Conservation (phyloP, 1,140 invertebrate genomes). For the Bombyx mandarina region DNA sequence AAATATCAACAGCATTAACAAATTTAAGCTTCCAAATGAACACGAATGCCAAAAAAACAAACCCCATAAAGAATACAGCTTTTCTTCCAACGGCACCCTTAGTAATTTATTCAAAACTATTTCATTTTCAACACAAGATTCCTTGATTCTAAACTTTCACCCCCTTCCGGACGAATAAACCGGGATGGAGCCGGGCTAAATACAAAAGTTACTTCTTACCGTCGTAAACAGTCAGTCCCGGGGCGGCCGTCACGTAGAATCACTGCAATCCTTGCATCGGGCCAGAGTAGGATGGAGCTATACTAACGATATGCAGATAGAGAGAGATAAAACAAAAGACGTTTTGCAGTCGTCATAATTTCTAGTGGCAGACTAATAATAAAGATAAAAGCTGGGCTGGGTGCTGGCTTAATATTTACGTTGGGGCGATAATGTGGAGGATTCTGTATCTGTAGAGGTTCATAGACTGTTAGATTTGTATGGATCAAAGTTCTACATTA, state of each 20-base stretch:
- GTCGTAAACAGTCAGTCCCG: constrained; percentile 30
- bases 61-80: no score
- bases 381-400: constrained; percentile 34
- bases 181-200: constrained; percentile 24
- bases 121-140: constrained; percentile 3
- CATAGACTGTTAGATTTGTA: no score
- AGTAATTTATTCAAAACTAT: no score
- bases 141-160: constrained; percentile 16
- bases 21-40: no score
- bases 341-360: constrained; percentile 64
- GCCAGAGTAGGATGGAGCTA: constrained; percentile 22
- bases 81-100: no score
- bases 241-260: constrained; percentile 34
- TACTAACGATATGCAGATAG: constrained; percentile 1
- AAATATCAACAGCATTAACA: no score
- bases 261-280: constrained; percentile 41
- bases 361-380: constrained; percentile 53
- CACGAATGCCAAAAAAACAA: no score
- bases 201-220: constrained; percentile 24
- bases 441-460: no score
- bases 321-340: constrained; percentile 20
- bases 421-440: no score
- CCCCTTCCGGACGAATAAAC: constrained; percentile 20
- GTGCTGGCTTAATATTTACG: no score
- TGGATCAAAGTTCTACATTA: no score